phyloP scores from a whole-genome alignment of 2,888 invertebrate genomes.

The Meandrusa payeni region DNA sequence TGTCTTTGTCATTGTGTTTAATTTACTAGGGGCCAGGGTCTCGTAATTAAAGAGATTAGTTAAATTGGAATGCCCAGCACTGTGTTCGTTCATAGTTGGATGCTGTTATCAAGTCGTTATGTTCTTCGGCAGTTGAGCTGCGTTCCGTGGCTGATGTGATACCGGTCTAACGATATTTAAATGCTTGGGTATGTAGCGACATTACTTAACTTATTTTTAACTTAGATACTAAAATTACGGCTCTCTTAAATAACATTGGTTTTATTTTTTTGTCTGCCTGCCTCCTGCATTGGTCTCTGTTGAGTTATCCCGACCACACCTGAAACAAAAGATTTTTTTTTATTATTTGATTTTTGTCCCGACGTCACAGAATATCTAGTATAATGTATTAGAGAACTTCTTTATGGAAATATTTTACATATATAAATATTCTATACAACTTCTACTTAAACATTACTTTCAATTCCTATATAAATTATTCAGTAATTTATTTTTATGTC shows the following conservation, averaged over 20 bases:
- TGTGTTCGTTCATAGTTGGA: slow-evolving; percentile 31
- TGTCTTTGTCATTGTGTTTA: slow-evolving; percentile 60
- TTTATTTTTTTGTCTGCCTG: slow-evolving; percentile 48
- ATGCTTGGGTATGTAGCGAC: slow-evolving; percentile 63
- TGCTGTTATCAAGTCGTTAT: slow-evolving; percentile 18
- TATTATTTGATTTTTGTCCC: too few relatives aligned
- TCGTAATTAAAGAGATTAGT: slow-evolving; percentile 38
- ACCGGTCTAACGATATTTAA: slow-evolving; percentile 47
- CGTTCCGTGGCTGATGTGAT: slow-evolving; percentile 28
- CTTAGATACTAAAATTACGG: slow-evolving; percentile 72
- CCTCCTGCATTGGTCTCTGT: slow-evolving; percentile 62
- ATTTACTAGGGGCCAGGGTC: slow-evolving; percentile 29
- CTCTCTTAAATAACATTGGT: slow-evolving; percentile 61
- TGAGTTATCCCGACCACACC: slow-evolving; percentile 49
- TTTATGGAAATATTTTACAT: too few relatives aligned
- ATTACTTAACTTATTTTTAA: slow-evolving; percentile 55
- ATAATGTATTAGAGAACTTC: too few relatives aligned
- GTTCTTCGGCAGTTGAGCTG: slow-evolving; percentile 21
- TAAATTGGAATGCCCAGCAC: slow-evolving; percentile 74
- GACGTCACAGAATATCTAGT: too few relatives aligned
- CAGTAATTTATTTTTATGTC: too few relatives aligned
- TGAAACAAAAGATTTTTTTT: slow-evolving; percentile 46
- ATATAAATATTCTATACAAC: too few relatives aligned
- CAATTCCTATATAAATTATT: too few relatives aligned
- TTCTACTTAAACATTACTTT: too few relatives aligned